Evolutionary conservation across 2,113 vertebrate species (phyloP), one percentile per base, ranked within the genome.

Genomic region (Ramphastos sulfuratus): DNA sequence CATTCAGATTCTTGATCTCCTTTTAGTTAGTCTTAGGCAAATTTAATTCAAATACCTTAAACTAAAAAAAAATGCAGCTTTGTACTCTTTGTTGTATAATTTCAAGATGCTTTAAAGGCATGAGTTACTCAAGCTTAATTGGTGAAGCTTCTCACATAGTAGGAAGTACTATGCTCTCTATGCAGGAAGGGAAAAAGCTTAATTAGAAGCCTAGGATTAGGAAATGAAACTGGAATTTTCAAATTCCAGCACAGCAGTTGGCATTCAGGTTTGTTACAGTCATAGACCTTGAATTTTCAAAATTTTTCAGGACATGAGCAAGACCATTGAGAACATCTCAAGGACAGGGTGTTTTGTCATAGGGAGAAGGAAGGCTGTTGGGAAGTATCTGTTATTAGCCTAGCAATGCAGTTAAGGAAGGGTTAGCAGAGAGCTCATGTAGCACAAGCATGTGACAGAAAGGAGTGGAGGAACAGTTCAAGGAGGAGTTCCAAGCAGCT

Each of bases 261-360:
- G 9, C 10, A 6, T 71, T 70, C 39, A 16, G 24, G 42, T 30
- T 77, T 66, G 6, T 6, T 72, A 23, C 18, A 67, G 42, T 25
- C 7, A 7, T 23, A 23, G 24, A 33, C 39, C 1, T 0, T 2
- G 44, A 8, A 6, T 17, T 89, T 44, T 73, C 12, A 50, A 6
- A 21, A 9, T 7, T 46, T 82, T 85, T 77, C 28, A 56, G 77
- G 27, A 16, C 1, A 2, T 28, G 25, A 70, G 20, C 31, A 27
- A 79, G 70, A 60, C 10, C 9, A 7, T 0, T 52, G 54, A 60
- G 42, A 39, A 33, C 2, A 12, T 30, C 35, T 12, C 30, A 17
- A 70, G 44, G 21, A 21, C 7, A 9, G 75, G 2, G 0, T 9
- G 13, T 17, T 66, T 42, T 18, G 5, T 31, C 72, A 15, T 6